Conservation (phyloP, 2,797 vertebrate genomes). For the Intellagama lesueurii region DNA sequence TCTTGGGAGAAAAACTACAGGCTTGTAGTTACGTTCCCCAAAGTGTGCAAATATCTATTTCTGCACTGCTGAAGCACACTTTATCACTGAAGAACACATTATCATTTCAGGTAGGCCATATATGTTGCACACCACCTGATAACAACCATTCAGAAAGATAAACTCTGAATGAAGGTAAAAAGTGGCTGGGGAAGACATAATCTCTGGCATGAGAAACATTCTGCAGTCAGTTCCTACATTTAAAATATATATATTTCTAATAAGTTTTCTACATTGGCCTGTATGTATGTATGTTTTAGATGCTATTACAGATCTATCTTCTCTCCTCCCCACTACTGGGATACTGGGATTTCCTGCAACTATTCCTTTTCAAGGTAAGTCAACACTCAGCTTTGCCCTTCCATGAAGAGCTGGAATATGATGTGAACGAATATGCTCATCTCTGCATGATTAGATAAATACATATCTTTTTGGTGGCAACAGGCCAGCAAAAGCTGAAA, state of each 20-base stretch:
- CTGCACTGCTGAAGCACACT: not conserved
- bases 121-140: not conserved
- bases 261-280: not conserved
- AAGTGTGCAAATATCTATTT: slow-evolving; percentile 8
- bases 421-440: slow-evolving; percentile 29
- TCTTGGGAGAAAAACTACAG: not conserved
- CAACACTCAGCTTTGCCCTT: slow-evolving; percentile 27
- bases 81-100: slow-evolving; percentile 18
- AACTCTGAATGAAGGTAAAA: not conserved
- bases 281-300: not conserved
- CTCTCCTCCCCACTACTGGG: not conserved
- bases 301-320: not conserved
- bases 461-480: slow-evolving; percentile 26
- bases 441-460: slow-evolving; percentile 37
- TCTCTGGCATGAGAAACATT: not conserved
- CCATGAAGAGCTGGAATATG: slow-evolving; percentile 32
- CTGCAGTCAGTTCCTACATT: not conserved
- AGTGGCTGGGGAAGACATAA: not conserved
- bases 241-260: not conserved
- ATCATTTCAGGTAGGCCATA: not conserved
- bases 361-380: slow-evolving; percentile 40
- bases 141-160: not conserved
- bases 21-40: slow-evolving; percentile 12
- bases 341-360: slow-evolving; percentile 10
- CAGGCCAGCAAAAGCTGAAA: slow-evolving; percentile 18